Evolutionary conservation across 30 jellyfish, hydroid and myxozoan species (phyloP), one percentile per base, ranked within the genome.

Genomic region (Aurelia aurita): DNA sequence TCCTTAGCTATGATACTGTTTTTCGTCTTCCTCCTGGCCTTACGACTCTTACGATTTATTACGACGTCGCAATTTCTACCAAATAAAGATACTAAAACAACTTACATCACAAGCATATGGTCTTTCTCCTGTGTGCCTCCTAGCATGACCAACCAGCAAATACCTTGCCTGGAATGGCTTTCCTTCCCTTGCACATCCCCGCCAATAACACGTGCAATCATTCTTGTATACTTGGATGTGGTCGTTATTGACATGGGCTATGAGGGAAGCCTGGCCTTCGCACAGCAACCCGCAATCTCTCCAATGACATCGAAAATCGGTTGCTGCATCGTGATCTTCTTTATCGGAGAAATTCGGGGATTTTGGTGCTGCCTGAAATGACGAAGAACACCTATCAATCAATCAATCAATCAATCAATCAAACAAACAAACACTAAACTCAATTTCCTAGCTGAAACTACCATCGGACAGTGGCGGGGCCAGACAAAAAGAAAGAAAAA

Each of bases 91-190:
- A 39, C 12, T 15, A 54, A 22, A 46, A 2, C 19, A 71, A 66
- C 98, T 92, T 67, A 92, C 98, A 53, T 87, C 96, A 44, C 98
- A 92, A 62, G 93, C 92, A 83, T 92, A 97, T 5, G 98, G 98
- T 64, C 87, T 92, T 57, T 92, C 98, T 13, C 98, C 98, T 16
- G 98, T 92, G 89, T 92, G 98, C 28, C 98, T 55, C 44, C 98
- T 46, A 18, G 87, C 98, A 72, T 92, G 98, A 25, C 87, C 98
- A 21, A 92, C 98, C 80, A 92, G 82, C 98, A 92, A 87, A 45
- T 92, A 92, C 98, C 87, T 92, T 0, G 98, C 98, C 54, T 92
- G 87, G 69, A 92, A 92, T 11, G 98, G 93, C 79, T 92, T 92
- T 58, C 79, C 94, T 55, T 81, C 98, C 44, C 98, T 64, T 7